These are phyloP conservation scores for Sorex fumeus DNA, from an alignment of 2,113 vertebrate genomes.

Conservation along the genomic window DNA sequence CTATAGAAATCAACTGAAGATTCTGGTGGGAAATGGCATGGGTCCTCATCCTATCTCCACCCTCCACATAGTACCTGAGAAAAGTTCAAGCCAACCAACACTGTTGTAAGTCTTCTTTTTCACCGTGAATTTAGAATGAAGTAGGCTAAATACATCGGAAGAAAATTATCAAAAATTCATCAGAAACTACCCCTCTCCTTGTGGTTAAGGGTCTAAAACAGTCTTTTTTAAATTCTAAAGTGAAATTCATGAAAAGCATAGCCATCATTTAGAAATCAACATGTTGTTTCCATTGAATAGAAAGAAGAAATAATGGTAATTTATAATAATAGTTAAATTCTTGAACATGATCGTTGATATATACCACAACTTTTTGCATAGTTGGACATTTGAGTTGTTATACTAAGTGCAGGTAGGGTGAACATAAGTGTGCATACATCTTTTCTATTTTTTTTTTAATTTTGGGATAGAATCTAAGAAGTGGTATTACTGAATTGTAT, in stretches of 20 bases:
- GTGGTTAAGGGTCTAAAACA: background rate
- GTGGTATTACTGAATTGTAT: too few relatives aligned
- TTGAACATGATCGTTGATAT: too few relatives aligned
- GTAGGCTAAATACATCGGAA: background rate
- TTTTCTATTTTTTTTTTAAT: too few relatives aligned
- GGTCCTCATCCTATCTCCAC: background rate
- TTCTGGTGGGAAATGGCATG: background rate
- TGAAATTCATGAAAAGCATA: slow-evolving; percentile 17
- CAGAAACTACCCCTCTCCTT: background rate
- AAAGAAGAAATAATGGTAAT: background rate
- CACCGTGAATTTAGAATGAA: slow-evolving; percentile 20
- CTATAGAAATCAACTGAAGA: background rate
- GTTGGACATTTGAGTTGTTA: too few relatives aligned
- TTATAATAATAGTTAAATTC: background rate
- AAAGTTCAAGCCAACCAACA: background rate
- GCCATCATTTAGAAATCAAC: slow-evolving; percentile 33
- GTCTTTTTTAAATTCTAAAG: background rate
- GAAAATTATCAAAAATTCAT: slow-evolving; percentile 17
- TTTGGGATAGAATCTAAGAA: too few relatives aligned
- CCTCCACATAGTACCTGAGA: background rate
- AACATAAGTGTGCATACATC: too few relatives aligned
- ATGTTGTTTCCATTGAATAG: background rate
- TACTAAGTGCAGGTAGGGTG: too few relatives aligned
- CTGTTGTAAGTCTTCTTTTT: slow-evolving; percentile 16
- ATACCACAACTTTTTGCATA: too few relatives aligned